phyloP scores from a whole-genome alignment of 2,797 vertebrate genomes.

The Okamejei kenojei region DNA sequence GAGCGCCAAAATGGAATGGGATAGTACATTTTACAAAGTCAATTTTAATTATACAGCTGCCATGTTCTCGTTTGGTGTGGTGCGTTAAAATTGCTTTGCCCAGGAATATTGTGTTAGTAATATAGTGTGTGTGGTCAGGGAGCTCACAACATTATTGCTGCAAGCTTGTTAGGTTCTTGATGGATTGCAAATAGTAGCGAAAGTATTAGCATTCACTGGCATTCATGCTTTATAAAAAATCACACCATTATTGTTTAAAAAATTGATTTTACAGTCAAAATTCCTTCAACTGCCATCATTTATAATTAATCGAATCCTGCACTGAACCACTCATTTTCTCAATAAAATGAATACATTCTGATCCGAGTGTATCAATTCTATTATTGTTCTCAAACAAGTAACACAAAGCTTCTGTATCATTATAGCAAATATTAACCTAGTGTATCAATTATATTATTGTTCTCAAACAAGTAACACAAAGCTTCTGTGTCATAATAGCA shows the following conservation, averaged over 20 bases:
- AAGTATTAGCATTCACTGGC: slow-evolving; percentile 58
- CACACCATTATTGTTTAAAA: slow-evolving; percentile 46
- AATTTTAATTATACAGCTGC: not conserved
- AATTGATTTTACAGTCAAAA: slow-evolving; percentile 55
- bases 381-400: not conserved
- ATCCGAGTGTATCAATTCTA: not conserved
- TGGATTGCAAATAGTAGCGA: slow-evolving; percentile 69
- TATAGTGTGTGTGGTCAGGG: not conserved
- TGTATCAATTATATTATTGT: not conserved
- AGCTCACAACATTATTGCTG: slow-evolving; percentile 57
- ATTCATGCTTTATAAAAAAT: slow-evolving; percentile 62
- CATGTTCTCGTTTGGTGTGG: not conserved
- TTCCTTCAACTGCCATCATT: not conserved
- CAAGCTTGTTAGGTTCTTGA: slow-evolving; percentile 67
- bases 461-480: not conserved
- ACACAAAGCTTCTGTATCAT: not conserved
- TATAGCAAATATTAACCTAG: not conserved
- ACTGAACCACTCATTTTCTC: not conserved
- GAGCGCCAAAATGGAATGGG: not conserved
- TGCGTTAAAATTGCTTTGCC: not conserved
- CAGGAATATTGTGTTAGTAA: not conserved
- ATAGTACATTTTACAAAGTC: not conserved
- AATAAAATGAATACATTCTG: not conserved
- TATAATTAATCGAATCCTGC: slow-evolving; percentile 21
- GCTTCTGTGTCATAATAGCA: not conserved